Percentiles rank a stretch among this genome's conserved stretches.
phyloP scores from a whole-genome alignment of 2,888 invertebrate genomes.

The Dasypolia templi region DNA sequence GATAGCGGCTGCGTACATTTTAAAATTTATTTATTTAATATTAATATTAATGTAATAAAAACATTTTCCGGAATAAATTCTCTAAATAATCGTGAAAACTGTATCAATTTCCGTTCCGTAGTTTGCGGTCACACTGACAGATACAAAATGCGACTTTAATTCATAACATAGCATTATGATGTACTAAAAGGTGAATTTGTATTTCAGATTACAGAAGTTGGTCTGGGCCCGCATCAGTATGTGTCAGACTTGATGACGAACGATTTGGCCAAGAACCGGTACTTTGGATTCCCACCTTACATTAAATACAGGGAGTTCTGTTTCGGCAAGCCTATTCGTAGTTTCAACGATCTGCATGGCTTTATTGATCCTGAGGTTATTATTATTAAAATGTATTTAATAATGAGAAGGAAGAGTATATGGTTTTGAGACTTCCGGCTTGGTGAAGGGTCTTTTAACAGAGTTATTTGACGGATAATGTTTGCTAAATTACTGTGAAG shows the following conservation, averaged over 20 bases:
- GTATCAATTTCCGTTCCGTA: too few relatives aligned
- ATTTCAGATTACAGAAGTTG: constrained; percentile 75
- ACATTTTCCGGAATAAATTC: too few relatives aligned
- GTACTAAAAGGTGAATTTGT: too few relatives aligned
- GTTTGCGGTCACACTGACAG: too few relatives aligned
- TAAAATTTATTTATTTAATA: too few relatives aligned
- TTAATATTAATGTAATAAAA: too few relatives aligned
- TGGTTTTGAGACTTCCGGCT: too few relatives aligned
- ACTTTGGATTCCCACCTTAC: constrained; percentile 96
- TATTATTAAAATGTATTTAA: background rate
- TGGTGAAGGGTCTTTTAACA: background rate
- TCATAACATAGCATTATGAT: too few relatives aligned
- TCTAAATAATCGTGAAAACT: too few relatives aligned
- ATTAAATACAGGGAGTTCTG: constrained; percentile 96
- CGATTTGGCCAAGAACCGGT: constrained; percentile 90
- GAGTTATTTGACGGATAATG: background rate
- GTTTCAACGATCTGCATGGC: constrained; percentile 71
- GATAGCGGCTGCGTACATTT: too few relatives aligned
- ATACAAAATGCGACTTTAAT: too few relatives aligned
- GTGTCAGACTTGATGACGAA: constrained; percentile 74
- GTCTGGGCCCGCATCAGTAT: constrained; percentile 73
- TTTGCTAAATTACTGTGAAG: background rate
- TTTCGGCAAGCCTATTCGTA: constrained; percentile 92
- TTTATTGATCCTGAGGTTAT: constrained; percentile 75
- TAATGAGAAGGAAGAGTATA: too few relatives aligned